Evolutionary conservation across 1,140 invertebrate species (phyloP).

Genomic region (Spodoptera litura): DNA sequence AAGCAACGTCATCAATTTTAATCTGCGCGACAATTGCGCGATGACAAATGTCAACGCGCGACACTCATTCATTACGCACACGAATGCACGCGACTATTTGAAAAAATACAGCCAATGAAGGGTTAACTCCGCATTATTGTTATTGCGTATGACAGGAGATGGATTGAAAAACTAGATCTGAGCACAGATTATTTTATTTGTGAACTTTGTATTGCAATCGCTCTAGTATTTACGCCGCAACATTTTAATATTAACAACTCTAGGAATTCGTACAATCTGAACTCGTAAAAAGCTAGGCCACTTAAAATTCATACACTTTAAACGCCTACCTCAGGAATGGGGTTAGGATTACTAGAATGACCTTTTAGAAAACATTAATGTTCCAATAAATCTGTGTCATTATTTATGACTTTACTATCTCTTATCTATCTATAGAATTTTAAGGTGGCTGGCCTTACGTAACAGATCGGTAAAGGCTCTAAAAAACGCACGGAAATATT

Average conservation of each 20-base stretch:
- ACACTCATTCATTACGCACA: constrained; percentile 82
- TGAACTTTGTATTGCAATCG: constrained; percentile 10
- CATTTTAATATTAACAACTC: neutral
- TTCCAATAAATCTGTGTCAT: constrained; percentile 47
- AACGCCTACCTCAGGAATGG: constrained; percentile 4
- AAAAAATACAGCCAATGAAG: constrained; percentile 79
- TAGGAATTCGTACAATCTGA: constrained; percentile 3
- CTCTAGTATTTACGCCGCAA: neutral
- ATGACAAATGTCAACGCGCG: constrained; percentile 84
- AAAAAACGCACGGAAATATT: constrained; percentile 39
- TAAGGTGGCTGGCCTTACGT: constrained; percentile 33
- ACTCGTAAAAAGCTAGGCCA: neutral
- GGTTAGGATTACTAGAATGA: constrained; percentile 43
- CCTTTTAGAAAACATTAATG: constrained; percentile 45
- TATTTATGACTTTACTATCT: constrained; percentile 44
- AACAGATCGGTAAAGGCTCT: constrained; percentile 3
- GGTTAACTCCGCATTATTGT: constrained; percentile 80
- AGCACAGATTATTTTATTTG: neutral
- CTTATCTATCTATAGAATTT: constrained; percentile 49
- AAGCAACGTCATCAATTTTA: constrained; percentile 85
- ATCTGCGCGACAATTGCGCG: constrained; percentile 84
- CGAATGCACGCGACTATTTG: constrained; percentile 74
- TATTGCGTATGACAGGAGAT: constrained; percentile 66
- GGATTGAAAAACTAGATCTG: constrained; percentile 57
- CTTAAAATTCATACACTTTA: constrained; percentile 24